phyloP scores from a whole-genome alignment of 2,113 vertebrate genomes.

The Rhipidura dahli region DNA sequence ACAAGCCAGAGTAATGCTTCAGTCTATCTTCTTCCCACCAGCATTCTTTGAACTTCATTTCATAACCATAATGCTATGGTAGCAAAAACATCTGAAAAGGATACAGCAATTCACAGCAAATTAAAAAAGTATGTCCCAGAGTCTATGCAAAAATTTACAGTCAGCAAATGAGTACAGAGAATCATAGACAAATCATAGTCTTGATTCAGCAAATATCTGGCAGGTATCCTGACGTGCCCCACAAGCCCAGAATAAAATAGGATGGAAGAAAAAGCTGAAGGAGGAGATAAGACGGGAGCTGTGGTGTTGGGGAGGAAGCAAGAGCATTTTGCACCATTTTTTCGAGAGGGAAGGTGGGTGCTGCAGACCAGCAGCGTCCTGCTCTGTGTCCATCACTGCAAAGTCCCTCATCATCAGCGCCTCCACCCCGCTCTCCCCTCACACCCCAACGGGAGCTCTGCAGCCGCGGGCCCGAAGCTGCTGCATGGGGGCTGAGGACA shows the following conservation, averaged over 20 bases:
- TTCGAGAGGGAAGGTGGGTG: accelerated
- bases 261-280: not conserved
- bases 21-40: not conserved
- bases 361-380: not conserved
- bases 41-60: slow-evolving; percentile 12
- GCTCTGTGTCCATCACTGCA: not conserved
- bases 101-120: not conserved
- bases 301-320: not conserved
- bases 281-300: not conserved
- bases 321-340: not conserved
- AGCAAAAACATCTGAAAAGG: slow-evolving; percentile 43
- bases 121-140: slow-evolving; percentile 20
- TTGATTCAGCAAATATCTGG: slow-evolving; percentile 40
- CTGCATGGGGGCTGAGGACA: accelerated
- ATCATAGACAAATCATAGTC: not conserved
- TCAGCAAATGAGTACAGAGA: not conserved
- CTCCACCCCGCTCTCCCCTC: not conserved
- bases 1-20: not conserved
- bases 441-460: not conserved
- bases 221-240: not conserved
- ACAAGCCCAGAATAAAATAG: not conserved
- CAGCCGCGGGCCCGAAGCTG: accelerated
- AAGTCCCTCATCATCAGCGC: not conserved
- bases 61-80: slow-evolving; percentile 29
- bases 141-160: not conserved